These are phyloP conservation scores for Phenacoccus solenopsis DNA, from an alignment of 1,140 invertebrate genomes.

Conservation along the genomic window DNA sequence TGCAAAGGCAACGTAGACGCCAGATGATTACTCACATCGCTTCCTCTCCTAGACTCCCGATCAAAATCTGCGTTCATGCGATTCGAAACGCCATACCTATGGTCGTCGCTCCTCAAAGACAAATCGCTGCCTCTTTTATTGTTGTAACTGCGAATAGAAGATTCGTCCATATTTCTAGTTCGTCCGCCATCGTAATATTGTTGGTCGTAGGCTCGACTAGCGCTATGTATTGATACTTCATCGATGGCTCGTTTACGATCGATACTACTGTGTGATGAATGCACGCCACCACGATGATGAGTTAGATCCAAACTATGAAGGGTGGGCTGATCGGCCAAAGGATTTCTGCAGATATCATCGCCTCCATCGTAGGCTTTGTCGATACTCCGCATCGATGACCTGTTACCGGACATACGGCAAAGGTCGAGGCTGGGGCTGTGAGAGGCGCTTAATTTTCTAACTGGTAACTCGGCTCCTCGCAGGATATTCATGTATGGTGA, in stretches of 20 bases:
- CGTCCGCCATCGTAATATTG: neutral
- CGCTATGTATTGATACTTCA: neutral
- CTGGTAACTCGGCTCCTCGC: neutral
- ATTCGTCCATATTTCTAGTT: neutral
- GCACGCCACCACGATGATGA: neutral
- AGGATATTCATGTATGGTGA: conserved; percentile 10
- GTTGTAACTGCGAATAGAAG: neutral
- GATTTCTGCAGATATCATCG: neutral
- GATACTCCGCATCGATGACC: neutral
- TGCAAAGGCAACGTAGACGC: neutral
- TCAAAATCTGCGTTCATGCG: neutral
- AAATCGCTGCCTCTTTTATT: neutral
- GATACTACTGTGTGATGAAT: conserved; percentile 7
- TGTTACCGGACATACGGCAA: conserved; percentile 5
- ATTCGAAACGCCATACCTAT: neutral
- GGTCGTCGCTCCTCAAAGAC: neutral
- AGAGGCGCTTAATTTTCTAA: conserved; percentile 9
- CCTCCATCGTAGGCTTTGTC: neutral
- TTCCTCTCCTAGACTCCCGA: conserved; percentile 20
- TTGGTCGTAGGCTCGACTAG: neutral
- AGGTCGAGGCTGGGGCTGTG: neutral
- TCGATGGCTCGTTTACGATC: neutral
- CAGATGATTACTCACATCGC: neutral
- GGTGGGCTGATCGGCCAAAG: no score
- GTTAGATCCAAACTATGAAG: neutral